Evolutionary conservation across 2,888 invertebrate genomes (phyloP), one percentile per base, ranked within the genome.

Genomic region (Orthosia incerta): DNA sequence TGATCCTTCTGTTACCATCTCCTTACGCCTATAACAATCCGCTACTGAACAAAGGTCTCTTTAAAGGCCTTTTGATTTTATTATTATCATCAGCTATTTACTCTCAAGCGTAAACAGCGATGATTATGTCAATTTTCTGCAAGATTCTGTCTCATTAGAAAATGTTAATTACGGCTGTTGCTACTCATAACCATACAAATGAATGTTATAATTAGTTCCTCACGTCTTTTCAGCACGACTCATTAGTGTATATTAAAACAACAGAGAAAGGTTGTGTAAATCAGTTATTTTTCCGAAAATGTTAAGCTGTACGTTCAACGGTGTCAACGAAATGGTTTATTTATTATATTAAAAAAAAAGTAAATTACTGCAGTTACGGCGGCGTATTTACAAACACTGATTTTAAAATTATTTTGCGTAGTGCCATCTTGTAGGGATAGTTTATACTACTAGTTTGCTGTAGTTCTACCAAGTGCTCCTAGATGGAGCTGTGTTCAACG

Each of bases 181-280:
- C 48, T 60, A 60, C 56, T 63, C 26, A 46, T 56, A 73, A 62
- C 39, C 23, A 76, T 51, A 46, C 62, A 56, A 69, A 78, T 64
- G 48, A 69, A 76, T 20, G 7, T 65, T 62, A 15, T 71, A 82
- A 82, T 82, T 75, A 75, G 70, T 60, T 79, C 48, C 71, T 75
- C 81, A 81, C 79, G 82, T 68, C 71, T 71, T 48, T 55, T 1
- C 56, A 51, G 68, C 75, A 78, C 68, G 71, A 51, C 59, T 66
- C 39, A 65, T 79, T 79, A 74, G 68, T 26, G 50, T 71, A 55
- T 70, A 68, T 65, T 82, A 70, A 50, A 70, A 53, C 12, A 13
- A 48, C 13, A 3, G 26, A 55, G n/a, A 50, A 68, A 45, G 56
- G 45, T 56, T 7, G 1, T 46, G 60, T 50, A 61, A 15, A n/a